phyloP scores from a whole-genome alignment of 2,888 invertebrate species.

The Automeris io region DNA sequence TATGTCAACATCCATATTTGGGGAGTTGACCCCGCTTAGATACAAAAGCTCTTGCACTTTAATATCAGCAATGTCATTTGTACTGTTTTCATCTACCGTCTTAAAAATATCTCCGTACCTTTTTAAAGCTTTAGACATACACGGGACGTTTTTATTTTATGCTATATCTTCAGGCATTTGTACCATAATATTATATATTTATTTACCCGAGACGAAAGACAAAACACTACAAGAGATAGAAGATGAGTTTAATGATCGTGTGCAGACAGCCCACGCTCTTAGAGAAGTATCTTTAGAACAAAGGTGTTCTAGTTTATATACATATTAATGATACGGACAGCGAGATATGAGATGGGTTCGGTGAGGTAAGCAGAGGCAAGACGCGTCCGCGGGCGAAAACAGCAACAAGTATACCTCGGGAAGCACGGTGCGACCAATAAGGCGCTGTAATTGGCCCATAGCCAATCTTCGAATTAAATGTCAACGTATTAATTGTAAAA shows the following conservation, averaged over 20 bases:
- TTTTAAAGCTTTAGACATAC: constrained; percentile 13
- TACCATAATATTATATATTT: constrained; percentile 15
- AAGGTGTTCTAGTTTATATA: too few relatives aligned
- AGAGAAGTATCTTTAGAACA: too few relatives aligned
- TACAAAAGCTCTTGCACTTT: constrained; percentile 15
- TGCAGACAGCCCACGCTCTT: not conserved
- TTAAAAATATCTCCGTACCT: constrained; percentile 16
- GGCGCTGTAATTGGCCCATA: too few relatives aligned
- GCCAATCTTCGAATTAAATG: too few relatives aligned
- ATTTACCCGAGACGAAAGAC: constrained; percentile 27
- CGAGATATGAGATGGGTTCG: too few relatives aligned
- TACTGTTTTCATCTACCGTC: constrained; percentile 7
- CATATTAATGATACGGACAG: too few relatives aligned
- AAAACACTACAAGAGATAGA: constrained; percentile 25
- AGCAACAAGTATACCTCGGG: too few relatives aligned
- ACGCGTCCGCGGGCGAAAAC: too few relatives aligned
- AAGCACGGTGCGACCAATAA: too few relatives aligned
- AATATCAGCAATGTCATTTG: constrained; percentile 10
- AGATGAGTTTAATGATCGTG: constrained; percentile 12
- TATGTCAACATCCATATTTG: constrained; percentile 22
- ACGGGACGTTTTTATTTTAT: constrained; percentile 21
- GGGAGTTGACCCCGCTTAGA: constrained; percentile 26
- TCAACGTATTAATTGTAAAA: too few relatives aligned
- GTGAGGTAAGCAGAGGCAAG: too few relatives aligned
- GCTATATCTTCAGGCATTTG: constrained; percentile 11